Conservation (phyloP, 2,113 vertebrate species). For the Hippolais icterina region DNA sequence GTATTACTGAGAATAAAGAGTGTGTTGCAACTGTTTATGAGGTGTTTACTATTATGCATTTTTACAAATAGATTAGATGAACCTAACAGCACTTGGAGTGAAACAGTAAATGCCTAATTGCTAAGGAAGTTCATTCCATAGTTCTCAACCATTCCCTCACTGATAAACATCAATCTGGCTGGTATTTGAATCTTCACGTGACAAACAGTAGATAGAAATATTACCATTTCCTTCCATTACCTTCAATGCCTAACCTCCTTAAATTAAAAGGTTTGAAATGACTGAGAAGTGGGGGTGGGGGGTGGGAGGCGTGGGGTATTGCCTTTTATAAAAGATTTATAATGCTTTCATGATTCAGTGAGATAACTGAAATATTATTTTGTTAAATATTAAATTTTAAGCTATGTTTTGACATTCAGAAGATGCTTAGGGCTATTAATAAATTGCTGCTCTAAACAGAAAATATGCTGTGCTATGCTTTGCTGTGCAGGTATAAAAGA, state of each 20-base stretch:
- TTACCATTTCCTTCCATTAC: neutral
- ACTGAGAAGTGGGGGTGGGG: neutral
- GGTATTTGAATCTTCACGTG: neutral
- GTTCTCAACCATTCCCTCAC: neutral
- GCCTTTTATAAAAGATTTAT: neutral
- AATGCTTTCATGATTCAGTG: neutral
- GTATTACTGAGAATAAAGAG: neutral
- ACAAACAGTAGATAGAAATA: neutral
- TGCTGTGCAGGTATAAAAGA: neutral
- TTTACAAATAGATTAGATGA: neutral
- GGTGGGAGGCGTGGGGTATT: accelerated
- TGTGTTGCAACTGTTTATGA: neutral
- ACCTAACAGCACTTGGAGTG: neutral
- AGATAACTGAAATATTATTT: neutral
- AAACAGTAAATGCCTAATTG: neutral
- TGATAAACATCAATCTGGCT: neutral
- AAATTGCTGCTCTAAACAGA: neutral
- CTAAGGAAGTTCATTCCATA: neutral
- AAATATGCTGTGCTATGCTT: neutral
- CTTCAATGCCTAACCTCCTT: neutral
- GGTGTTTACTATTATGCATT: neutral
- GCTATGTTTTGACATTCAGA: neutral
- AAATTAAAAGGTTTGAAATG: neutral
- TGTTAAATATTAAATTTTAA: neutral
- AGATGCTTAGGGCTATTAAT: neutral